Conservation (phyloP, 2,888 invertebrate species). For the Notocelia uddmanniana region DNA sequence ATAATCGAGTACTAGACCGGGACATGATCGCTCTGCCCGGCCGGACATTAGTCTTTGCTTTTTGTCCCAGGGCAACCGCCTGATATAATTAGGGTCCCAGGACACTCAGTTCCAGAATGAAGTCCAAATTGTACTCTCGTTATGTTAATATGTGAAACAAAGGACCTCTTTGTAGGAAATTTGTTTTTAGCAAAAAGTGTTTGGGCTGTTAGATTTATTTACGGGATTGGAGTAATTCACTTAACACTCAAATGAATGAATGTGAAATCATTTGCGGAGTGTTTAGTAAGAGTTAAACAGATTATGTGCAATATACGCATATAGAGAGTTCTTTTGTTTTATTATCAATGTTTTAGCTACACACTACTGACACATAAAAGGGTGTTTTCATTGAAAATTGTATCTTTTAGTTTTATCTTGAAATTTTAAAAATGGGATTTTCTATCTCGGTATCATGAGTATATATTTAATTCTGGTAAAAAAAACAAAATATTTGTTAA, state of each 20-base stretch:
- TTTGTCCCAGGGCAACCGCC: constrained; percentile 25
- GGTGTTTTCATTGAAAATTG: too few species aligned
- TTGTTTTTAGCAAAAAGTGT: neutral
- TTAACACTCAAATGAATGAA: neutral
- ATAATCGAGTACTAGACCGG: constrained; percentile 13
- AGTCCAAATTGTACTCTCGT: constrained; percentile 21
- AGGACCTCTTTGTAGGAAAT: neutral
- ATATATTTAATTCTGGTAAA: too few species aligned
- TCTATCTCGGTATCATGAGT: too few species aligned
- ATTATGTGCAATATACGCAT: neutral
- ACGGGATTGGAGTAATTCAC: neutral
- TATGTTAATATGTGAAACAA: constrained; percentile 12
- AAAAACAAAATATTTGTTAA: too few species aligned
- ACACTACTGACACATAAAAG: too few species aligned
- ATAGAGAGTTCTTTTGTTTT: too few species aligned
- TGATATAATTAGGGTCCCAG: constrained; percentile 33
- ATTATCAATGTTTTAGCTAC: too few species aligned
- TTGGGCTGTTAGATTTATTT: neutral
- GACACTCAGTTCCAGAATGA: constrained; percentile 20
- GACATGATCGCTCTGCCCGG: constrained; percentile 16
- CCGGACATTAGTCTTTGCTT: constrained; percentile 24
- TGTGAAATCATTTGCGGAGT: neutral
- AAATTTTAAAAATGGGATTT: too few species aligned
- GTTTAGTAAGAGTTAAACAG: neutral
- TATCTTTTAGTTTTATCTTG: too few species aligned